Base-by-base conservation (phyloP, 1,140 invertebrate genomes). In the Mizuhopecten yessoensis region DNA sequence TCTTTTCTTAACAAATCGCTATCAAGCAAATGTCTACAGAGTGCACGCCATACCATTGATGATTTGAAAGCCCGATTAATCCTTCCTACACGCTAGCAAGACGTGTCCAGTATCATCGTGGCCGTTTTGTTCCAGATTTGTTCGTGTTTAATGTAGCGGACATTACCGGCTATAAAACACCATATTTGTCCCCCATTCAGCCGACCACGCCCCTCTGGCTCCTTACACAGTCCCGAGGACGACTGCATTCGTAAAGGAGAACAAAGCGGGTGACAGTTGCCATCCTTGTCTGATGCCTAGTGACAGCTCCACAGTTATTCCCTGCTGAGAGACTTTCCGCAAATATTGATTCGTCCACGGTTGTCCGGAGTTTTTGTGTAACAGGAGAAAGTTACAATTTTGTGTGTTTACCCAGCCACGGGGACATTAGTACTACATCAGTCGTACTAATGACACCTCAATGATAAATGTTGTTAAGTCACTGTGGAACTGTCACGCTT, bases 351-450 rank as follows among this genome's bases (percentile, higher is more conserved):
- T 75, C 57, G 57, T n/a, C 57, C 57, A n/a, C 20, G 57, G 57
- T 29, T 75, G 57, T 75, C 57, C 57, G 57, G 57, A 75, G 57
- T 75, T 75, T 75, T 75, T 75, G 57, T 75, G 57, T 75, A 75
- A 75, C 11, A 17, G 57, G n/a, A 75, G 57, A 75, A 75, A 29
- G 57, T 75, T 75, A 75, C 57, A 75, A 75, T 75, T 75, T 75
- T 29, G 57, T 75, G 9, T 75, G 57, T 75, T 75, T 75, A 75
- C 57, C 29, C 57, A 75, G 57, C 20, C 57, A 75, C 5, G 3
- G n/a, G n/a, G 17, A 75, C 57, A 75, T 75, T 75, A 75, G 57
- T n/a, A 75, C 5, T 75, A 75, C 57, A 75, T 75, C 29, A 75
- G n/a, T 75, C 57, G 23, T 7, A 75, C 23, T 11, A 75, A 75